phyloP scores from a whole-genome alignment of 2,888 invertebrate genomes.

The Dascillus cervinus region DNA sequence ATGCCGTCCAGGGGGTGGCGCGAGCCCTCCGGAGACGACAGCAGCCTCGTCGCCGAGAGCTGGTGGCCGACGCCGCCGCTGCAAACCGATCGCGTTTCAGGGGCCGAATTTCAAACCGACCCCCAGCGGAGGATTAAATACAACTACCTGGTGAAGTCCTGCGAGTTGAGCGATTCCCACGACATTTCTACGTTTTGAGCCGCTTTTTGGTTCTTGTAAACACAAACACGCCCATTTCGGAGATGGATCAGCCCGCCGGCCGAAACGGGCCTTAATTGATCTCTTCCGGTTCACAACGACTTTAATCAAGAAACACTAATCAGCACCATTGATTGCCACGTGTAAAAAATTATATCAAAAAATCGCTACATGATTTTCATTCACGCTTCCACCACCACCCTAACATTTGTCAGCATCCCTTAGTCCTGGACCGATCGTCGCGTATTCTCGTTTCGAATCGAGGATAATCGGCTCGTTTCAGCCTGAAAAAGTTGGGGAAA shows the following conservation, averaged over 20 bases:
- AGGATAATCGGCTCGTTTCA: constrained; percentile 10
- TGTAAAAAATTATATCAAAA: no score
- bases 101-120: no score
- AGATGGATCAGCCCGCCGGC: no score
- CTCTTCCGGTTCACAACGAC: no score
- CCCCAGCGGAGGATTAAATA: not conserved
- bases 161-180: constrained; percentile 78
- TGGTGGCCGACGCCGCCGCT: constrained; percentile 75
- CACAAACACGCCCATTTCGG: no score
- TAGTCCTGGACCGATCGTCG: constrained; percentile 17
- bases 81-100: constrained; percentile 25
- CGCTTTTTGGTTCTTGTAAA: no score
- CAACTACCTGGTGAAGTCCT: constrained; percentile 67
- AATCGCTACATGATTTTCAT: no score
- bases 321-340: constrained; percentile 9
- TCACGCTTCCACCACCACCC: constrained; percentile 16
- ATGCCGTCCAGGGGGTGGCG: constrained; percentile 64
- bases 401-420: constrained; percentile 15
- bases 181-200: constrained; percentile 58
- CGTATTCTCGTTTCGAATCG: constrained; percentile 13
- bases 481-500: constrained; percentile 6
- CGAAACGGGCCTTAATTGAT: no score
- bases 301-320: constrained; percentile 7
- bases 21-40: constrained; percentile 76
- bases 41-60: constrained; percentile 72